Evolutionary conservation across 2,113 vertebrate genomes (phyloP).

Genomic region (Oryzias melastigma): DNA sequence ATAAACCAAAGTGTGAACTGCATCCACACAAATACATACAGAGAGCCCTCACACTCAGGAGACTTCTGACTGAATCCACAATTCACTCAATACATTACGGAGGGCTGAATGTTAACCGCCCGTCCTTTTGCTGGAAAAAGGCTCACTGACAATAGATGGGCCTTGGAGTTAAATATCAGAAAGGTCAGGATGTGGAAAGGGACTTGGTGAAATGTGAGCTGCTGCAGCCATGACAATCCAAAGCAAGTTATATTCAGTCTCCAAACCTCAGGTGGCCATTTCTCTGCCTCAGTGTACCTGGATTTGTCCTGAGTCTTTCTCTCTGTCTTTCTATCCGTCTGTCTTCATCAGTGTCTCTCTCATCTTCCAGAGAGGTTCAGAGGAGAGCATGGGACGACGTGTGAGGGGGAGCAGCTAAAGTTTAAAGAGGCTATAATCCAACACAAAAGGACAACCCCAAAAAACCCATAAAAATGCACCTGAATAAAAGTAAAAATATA

Average conservation of each 20-base stretch:
- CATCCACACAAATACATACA: conserved; percentile 22
- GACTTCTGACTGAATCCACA: conserved; percentile 63
- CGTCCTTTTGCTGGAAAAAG: conserved; percentile 61
- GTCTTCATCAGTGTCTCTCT: conserved; percentile 42
- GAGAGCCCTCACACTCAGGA: conserved; percentile 39
- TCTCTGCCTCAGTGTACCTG: conserved; percentile 42
- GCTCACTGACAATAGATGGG: conserved; percentile 76
- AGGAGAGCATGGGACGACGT: conserved; percentile 70
- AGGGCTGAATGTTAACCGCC: conserved; percentile 76
- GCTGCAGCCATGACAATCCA: conserved; percentile 73
- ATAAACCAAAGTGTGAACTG: conserved; percentile 10
- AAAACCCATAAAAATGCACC: conserved; percentile 65
- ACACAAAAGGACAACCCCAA: conserved; percentile 67
- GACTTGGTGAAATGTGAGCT: conserved; percentile 77
- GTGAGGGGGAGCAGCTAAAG: conserved; percentile 74
- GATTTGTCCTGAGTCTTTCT: conserved; percentile 28
- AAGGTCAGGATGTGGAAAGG: conserved; percentile 76
- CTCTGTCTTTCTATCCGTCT: conserved; percentile 22
- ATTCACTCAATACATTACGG: conserved; percentile 67
- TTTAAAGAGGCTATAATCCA: conserved; percentile 74
- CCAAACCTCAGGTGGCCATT: conserved; percentile 70
- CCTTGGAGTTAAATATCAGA: conserved; percentile 75
- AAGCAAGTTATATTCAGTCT: conserved; percentile 69
- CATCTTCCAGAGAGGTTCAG: conserved; percentile 59
- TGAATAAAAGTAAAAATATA: conserved; percentile 38